These are phyloP conservation scores for Sphenodon punctatus DNA, from an alignment of 2,797 vertebrate species.

Conservation along the genomic window DNA sequence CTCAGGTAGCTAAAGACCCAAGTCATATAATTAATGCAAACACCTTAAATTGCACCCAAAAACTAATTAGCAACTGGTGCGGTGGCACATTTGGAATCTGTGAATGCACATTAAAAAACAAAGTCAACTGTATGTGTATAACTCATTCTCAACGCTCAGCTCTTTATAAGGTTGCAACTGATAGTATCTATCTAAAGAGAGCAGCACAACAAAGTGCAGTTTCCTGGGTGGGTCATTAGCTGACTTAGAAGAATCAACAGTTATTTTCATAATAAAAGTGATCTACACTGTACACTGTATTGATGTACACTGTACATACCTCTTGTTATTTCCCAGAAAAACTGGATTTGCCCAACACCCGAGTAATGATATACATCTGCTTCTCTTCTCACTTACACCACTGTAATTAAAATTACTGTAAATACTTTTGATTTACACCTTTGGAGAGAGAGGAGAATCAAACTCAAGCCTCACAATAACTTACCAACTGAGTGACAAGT, in stretches of 20 bases:
- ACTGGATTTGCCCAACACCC: no score
- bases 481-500: background rate
- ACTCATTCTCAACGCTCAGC: background rate
- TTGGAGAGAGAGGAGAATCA: background rate
- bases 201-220: background rate
- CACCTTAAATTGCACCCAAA: conserved; percentile 63
- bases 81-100: conserved; percentile 68
- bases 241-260: background rate
- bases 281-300: background rate
- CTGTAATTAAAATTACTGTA: conserved; percentile 15
- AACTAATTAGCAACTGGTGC: conserved; percentile 69
- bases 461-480: background rate
- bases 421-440: conserved; percentile 16
- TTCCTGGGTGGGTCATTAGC: background rate
- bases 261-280: background rate
- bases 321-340: no score
- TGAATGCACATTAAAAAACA: conserved; percentile 40
- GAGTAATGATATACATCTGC: background rate
- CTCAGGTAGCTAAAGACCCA: conserved; percentile 65
- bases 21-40: conserved; percentile 62
- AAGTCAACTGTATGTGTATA: background rate
- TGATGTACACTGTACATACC: background rate
- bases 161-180: conserved; percentile 4
- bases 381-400: background rate
- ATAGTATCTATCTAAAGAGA: background rate